These are phyloP conservation scores for Dromococcyx pavoninus DNA, from an alignment of 2,797 vertebrate species.

Conservation along the genomic window DNA sequence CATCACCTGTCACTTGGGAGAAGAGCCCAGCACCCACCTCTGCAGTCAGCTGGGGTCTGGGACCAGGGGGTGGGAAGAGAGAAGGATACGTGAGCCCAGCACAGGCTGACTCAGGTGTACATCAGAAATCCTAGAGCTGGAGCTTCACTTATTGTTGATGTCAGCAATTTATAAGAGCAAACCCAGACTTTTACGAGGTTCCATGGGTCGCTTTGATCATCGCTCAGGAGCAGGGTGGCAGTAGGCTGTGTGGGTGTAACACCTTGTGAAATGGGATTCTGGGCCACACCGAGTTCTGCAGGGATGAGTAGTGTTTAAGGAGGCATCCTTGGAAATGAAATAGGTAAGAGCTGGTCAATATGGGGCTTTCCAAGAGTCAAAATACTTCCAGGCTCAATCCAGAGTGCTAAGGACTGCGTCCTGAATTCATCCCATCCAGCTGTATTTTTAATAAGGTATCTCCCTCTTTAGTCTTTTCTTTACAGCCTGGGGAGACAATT, in stretches of 20 bases:
- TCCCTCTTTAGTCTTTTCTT: background rate
- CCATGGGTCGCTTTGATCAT: rapidly evolving
- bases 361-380: background rate
- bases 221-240: background rate
- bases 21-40: too few relatives aligned
- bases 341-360: background rate
- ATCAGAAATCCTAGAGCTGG: background rate
- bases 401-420: background rate
- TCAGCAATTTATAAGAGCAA: background rate
- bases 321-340: background rate
- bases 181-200: background rate
- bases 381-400: background rate
- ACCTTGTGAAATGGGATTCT: background rate
- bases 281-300: background rate
- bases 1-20: too few relatives aligned
- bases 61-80: background rate
- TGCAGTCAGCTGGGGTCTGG: background rate
- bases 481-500: background rate
- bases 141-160: rapidly evolving
- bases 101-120: rapidly evolving
- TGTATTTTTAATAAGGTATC: background rate
- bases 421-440: background rate
- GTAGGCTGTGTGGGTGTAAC: background rate
- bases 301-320: background rate
- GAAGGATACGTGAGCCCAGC: background rate